phyloP scores from a whole-genome alignment of 2,113 vertebrate species.

The Notothenia coriiceps region DNA sequence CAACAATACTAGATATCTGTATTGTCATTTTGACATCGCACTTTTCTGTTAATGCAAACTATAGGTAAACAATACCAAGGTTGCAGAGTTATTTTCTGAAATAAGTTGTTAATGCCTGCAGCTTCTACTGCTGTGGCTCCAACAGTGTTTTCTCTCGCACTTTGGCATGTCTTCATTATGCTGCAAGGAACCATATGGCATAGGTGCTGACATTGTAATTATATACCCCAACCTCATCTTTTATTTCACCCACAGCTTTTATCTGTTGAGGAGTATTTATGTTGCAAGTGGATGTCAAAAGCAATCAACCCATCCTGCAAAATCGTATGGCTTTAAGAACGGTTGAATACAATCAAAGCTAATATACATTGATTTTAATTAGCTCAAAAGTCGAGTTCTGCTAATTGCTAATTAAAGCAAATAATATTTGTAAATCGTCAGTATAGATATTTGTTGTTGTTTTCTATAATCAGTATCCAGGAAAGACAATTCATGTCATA shows the following conservation, averaged over 20 bases:
- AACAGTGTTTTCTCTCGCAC: constrained; percentile 29
- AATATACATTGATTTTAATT: background rate
- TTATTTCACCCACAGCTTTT: constrained; percentile 36
- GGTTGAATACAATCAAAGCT: background rate
- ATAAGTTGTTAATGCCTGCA: constrained; percentile 55
- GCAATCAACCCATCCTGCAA: constrained; percentile 4
- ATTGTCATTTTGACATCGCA: background rate
- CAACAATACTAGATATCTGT: background rate
- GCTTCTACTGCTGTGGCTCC: constrained; percentile 38
- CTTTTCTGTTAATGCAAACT: constrained; percentile 2
- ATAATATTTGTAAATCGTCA: background rate
- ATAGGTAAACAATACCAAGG: constrained; percentile 24
- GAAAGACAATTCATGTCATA: background rate
- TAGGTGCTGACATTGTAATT: constrained; percentile 68
- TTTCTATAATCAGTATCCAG: background rate
- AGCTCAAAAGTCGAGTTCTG: background rate
- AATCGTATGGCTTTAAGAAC: background rate
- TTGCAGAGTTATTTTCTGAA: constrained; percentile 31
- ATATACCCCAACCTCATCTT: constrained; percentile 36
- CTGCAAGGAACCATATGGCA: constrained; percentile 69
- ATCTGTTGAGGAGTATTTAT: constrained; percentile 21
- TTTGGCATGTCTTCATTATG: constrained; percentile 59
- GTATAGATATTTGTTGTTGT: background rate
- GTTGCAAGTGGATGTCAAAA: constrained; percentile 29
- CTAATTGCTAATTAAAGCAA: background rate